Evolutionary conservation across 2,888 invertebrate genomes (phyloP), one percentile per base, ranked within the genome.

Genomic region (Drosophila aldrichi): DNA sequence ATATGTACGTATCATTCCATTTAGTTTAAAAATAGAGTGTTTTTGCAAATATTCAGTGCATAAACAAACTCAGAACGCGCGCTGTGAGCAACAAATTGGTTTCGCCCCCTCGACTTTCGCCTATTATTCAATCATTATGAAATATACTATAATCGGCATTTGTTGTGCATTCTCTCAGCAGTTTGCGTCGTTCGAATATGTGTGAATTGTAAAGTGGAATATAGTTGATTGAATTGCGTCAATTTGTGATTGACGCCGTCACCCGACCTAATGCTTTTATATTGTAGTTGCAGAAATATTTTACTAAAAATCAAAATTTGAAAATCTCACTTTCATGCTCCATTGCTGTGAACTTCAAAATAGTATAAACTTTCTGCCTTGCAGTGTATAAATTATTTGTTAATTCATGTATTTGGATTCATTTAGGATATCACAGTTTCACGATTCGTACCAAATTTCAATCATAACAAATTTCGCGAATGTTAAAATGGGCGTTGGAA

Each of bases 401-500:
- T 55, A 57, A 40, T 70, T 34, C 5, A 49, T 75, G 40, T 56
- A 49, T 32, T 18, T 29, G 16, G 20, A 49, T 7, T 52, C 25
- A 6, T 22, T 63, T 10, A 7, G 36, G 22, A 2, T 32, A 12
- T 32, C 12, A 48, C 5, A 34, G 25, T 49, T 49, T 38, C 38
- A 18, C 71, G n/a, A 36, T 57, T 41, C 10, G 22, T 36, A 29
- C 32, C 7, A 54, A 75, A 58, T 61, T 58, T 7, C 22, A 32
- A 56, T 32, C 34, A 25, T 38, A 36, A 29, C 16, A 48, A 61
- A 51, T 65, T 40, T 16, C 43, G 59, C 25, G 62, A 32, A 54
- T 36, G 51, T 46, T 48, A 81, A 79, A 79, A 88, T 88, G 86
- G 85, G 66, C 55, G 49, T 61, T 81, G 74, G 52, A 51, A 43